Evolutionary conservation across 2,113 vertebrate genomes (phyloP), one percentile per base, ranked within the genome.

Genomic region (Pseudopodoces humilis): DNA sequence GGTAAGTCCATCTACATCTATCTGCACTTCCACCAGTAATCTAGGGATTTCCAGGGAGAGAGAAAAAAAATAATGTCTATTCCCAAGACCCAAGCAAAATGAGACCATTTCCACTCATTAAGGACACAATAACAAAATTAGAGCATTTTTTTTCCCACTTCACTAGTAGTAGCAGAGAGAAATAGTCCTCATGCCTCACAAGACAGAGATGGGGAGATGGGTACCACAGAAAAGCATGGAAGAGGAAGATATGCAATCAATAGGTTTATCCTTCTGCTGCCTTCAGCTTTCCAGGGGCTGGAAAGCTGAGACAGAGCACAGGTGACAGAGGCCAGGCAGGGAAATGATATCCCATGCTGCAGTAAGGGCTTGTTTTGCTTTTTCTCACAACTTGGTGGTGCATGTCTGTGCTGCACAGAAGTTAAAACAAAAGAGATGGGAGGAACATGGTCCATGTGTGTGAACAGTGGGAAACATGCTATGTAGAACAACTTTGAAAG

Each of bases 401-500:
- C 63, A 19, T 0, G 0, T 25, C 24, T 14, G 14, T 71, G 44
- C 15, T 49, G 6, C 35, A 50, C 0, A 0, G 14, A 39, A 67
- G 18, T 52, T 39, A 30, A 72, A 78, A 84, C 39, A 83, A 52
- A 53, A n/a, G 14, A 37, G 25, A 21, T 1, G 0, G 25, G 23
- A 87, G 13, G 37, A 81, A 81, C 0, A 0, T 7, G 8, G 46
- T 67, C 47, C 31, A 13, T 30, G 14, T 23, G 8, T 18, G 55
- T 27, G 19, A 85, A 31, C 52, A 49, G 16, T 15, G 15, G 46
- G 41, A 82, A 83, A 63, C 16, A 15, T 30, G 21, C 6, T 56
- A 33, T 7, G 11, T 30, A 55, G 28, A 52, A 53, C 11, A 62
- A 15, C 27, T 82, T 84, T 20, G 10, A 8, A 74, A 39, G 47